Base-by-base conservation (phyloP, 2,113 vertebrate genomes). In the Pterocles gutturalis region DNA sequence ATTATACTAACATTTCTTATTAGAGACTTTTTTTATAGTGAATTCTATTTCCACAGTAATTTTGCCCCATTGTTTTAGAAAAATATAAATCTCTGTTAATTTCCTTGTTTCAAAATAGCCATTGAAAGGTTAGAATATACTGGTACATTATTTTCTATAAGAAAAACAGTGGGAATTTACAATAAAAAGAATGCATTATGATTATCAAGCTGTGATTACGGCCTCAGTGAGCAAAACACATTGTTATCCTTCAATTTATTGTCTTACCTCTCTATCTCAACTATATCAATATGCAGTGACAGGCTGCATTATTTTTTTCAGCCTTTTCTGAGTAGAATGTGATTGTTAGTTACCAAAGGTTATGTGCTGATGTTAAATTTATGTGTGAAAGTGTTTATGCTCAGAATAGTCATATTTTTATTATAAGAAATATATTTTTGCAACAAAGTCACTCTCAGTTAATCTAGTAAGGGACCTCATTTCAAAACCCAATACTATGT, bases 211-310 rank as follows among this genome's bases (percentile, higher is more conserved):
- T 94, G 65, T 72, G 88, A 94, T 89, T 95, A 91, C 1, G 13
- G 53, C 25, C 66, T 53, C 61, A 62, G 43, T 67, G 69, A 72
- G 54, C 20, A 51, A 96, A 79, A 61, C 2, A 1, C 43, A 91
- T 64, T 70, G 60, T 93, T 96, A 91, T 57, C 38, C 38, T 87
- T 92, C 18, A 3, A 75, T 76, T 96, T 96, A 94, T 91, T 78
- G 48, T 72, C 57, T 65, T 89, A 87, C 53, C 17, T 72, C 62
- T 53, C 62, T 71, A 13, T 66, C 53, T 81, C 79, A 83, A 53
- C 34, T 86, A 24, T 48, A 76, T 57, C 67, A 80, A 73, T 43
- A 73, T 14, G 20, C 34, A 76, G 73, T 41, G 38, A 84, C 2
- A 84, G 29, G 55, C 60, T 81, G 36, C 14, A 60, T 48, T 84